These are phyloP conservation scores for Amorpha juglandis DNA, from an alignment of 2,888 invertebrate species.

Conservation along the genomic window DNA sequence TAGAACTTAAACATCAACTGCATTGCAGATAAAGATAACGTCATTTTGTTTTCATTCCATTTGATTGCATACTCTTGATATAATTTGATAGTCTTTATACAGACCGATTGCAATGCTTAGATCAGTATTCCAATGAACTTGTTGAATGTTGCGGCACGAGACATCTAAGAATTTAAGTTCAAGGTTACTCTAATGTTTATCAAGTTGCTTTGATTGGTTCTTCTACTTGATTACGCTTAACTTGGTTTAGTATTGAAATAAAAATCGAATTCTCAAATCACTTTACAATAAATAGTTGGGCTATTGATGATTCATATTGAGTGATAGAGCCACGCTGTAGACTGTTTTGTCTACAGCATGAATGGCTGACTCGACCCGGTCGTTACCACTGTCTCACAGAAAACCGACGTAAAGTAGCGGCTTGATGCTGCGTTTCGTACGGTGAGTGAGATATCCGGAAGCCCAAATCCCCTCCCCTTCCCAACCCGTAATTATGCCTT, in stretches of 20 bases:
- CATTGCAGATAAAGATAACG: neutral
- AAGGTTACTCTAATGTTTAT: slow-evolving; percentile 7
- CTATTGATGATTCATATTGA: too few relatives aligned
- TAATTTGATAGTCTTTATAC: neutral
- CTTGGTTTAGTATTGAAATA: neutral
- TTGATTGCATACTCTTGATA: neutral
- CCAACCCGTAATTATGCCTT: too few relatives aligned
- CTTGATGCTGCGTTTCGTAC: too few relatives aligned
- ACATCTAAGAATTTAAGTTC: neutral
- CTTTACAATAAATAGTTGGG: neutral
- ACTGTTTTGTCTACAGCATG: too few relatives aligned
- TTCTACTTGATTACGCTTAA: neutral
- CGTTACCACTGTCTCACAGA: too few relatives aligned
- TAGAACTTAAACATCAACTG: neutral
- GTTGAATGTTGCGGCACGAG: neutral
- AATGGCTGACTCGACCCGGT: too few relatives aligned
- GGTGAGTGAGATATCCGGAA: too few relatives aligned
- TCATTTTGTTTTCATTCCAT: neutral
- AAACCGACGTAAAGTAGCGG: too few relatives aligned
- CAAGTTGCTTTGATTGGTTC: neutral
- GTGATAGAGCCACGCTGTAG: too few relatives aligned
- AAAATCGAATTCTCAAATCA: neutral
- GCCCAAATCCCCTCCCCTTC: too few relatives aligned
- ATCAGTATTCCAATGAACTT: neutral
- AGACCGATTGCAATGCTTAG: neutral